Base-by-base conservation (phyloP, 1,140 invertebrate genomes). In the Ladona fulva region DNA sequence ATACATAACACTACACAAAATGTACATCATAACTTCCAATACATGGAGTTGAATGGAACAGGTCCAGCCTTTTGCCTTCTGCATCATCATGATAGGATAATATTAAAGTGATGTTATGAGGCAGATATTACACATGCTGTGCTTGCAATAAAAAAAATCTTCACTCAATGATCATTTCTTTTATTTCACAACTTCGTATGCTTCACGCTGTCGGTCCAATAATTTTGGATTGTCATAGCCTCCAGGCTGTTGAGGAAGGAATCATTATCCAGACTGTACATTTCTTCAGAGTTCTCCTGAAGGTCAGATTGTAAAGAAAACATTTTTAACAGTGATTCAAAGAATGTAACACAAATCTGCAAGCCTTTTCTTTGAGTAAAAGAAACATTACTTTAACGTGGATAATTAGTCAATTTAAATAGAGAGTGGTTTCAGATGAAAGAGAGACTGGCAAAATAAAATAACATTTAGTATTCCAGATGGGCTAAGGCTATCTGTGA, bases 191-290 rank as follows among this genome's bases (percentile, higher is more conserved):
- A 89, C 86, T 96, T 96, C 81, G 94, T 96, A 86, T 95, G 94
- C 85, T 95, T 95, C 75, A 95, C 93, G 82, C 91, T 94, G 84
- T 95, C 94, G 76, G 94, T 95, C 94, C 94, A 96, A 83, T 95
- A 95, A 85, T 95, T 96, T 84, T 95, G 94, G 84, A 96, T 95
- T 82, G 94, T 96, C 93, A 96, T 95, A 77, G 94, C 94, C 86
- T 96, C 94, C 79, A 95, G 84, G 77, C 94, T 95, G 85, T 95
- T 96, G 76, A 96, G 88, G 86, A 95, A 96, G 78, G 94, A 95
- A 84, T 96, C 94, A 83, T 95, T 96, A 86, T 96, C 94, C 85
- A 95, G 86, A 83, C 94, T 95, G 85, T 95, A 95, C 93, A 95
- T 94, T 86, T 95, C 94, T 86, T 95, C 94, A 0, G 93, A 95